Evolutionary conservation across 2,113 vertebrate species (phyloP).

Genomic region (Panurus biarmicus): DNA sequence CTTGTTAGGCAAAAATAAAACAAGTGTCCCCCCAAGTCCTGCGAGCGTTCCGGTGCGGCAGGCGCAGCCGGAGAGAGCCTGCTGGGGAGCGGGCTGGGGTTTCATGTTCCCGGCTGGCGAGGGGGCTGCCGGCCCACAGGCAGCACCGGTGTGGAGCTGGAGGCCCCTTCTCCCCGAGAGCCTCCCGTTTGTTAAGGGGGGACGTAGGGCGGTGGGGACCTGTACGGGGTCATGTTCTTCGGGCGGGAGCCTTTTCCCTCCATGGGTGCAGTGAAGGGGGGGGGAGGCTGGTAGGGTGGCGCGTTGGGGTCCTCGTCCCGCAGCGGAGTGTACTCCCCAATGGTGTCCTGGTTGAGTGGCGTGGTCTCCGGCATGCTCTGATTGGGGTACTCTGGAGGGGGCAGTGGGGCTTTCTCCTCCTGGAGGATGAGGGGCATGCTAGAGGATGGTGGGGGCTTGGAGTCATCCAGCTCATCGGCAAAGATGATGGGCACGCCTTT

Average conservation of each 20-base stretch:
- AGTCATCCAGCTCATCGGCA: slow-evolving; percentile 92
- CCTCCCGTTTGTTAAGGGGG: slow-evolving; percentile 84
- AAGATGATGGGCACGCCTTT: slow-evolving; percentile 98
- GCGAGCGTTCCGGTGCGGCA: slow-evolving; percentile 56
- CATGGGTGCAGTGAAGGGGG: slow-evolving; percentile 90
- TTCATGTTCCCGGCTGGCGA: slow-evolving; percentile 55
- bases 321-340: slow-evolving; percentile 88
- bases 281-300: slow-evolving; percentile 91
- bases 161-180: slow-evolving; percentile 71
- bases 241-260: slow-evolving; percentile 95
- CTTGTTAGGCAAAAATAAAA: slow-evolving; percentile 84
- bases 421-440: slow-evolving; percentile 96
- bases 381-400: slow-evolving; percentile 90
- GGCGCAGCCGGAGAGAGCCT: slow-evolving; percentile 34
- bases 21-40: slow-evolving; percentile 67
- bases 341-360: slow-evolving; percentile 86
- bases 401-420: slow-evolving; percentile 93
- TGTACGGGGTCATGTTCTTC: slow-evolving; percentile 97
- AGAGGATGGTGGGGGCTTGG: slow-evolving; percentile 91
- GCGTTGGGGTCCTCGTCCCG: slow-evolving; percentile 93
- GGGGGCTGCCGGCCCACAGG: slow-evolving; percentile 72
- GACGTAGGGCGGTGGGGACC: slow-evolving; percentile 94
- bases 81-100: slow-evolving; percentile 57
- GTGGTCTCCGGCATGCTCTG: slow-evolving; percentile 88
- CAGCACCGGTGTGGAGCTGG: slow-evolving; percentile 76